Base-by-base conservation (phyloP, 2,113 vertebrate genomes). In the Notiomystis cincta region DNA sequence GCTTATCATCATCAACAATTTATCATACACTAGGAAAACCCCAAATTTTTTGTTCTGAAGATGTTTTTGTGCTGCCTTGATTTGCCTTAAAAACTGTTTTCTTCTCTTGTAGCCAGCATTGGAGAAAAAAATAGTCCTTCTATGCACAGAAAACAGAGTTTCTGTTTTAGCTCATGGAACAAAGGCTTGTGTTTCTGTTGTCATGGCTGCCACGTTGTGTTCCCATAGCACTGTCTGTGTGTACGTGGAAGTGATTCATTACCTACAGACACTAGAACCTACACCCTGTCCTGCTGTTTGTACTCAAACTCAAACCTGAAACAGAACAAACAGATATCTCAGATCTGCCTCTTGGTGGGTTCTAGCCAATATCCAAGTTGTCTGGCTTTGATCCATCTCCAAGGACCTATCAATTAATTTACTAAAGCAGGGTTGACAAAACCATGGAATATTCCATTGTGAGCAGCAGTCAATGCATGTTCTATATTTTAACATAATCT, bases 181-280 rank as follows among this genome's bases (percentile, higher is more conserved):
- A 89, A 84, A 35, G 73, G 23, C 78, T 57, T 57, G 22, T 82
- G 38, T 76, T 93, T 91, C 58, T 91, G 78, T 93, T 93, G 87
- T 93, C 78, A 94, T 80, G 84, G 78, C 69, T 91, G 89, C 87
- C 81, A 85, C 31, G 1, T 96, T 96, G 89, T 94, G 87, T 93
- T 94, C 91, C 94, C 90, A 95, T 93, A 91, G 75, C 78, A 70
- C 62, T 88, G 66, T 69, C 75, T 87, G 30, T 78, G 82, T 85
- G 38, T 58, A 82, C 3, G 33, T 78, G 71, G 47, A 66, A 78
- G 91, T 65, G 75, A 94, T 96, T 95, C 66, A 77, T 90, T 85
- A 91, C 62, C 78, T 95, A 69, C 62, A 85, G 70, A 90, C 82
- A 54, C 24, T 47, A 79, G 70, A 91, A 73, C 33, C 58, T 87